These are phyloP conservation scores for Phyto melanocephala DNA, from an alignment of 2,888 invertebrate species.

Conservation along the genomic window DNA sequence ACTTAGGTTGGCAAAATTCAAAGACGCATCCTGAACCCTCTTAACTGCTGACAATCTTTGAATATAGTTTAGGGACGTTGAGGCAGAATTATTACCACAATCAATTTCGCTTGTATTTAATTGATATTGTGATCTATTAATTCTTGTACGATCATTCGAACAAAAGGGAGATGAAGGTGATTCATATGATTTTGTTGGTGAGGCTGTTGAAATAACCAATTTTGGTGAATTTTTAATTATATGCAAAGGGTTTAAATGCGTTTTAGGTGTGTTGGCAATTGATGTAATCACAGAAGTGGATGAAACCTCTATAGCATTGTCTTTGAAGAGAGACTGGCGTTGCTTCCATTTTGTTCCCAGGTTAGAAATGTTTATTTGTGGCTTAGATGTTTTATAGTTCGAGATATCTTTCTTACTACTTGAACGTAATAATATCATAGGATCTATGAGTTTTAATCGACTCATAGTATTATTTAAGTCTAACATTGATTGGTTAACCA, in stretches of 20 bases:
- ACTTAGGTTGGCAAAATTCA: constrained; percentile 74
- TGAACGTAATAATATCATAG: constrained; percentile 73
- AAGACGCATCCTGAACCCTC: constrained; percentile 73
- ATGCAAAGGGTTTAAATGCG: background rate
- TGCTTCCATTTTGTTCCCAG: constrained; percentile 74
- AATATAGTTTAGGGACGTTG: constrained; percentile 28
- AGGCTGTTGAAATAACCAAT: constrained; percentile 39
- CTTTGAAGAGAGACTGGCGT: constrained; percentile 70
- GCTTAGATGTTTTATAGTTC: constrained; percentile 45
- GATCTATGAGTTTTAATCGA: constrained; percentile 74
- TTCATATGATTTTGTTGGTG: constrained; percentile 17
- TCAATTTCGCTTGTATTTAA: constrained; percentile 6
- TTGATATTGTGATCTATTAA: constrained; percentile 65
- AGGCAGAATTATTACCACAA: background rate
- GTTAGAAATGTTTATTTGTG: constrained; percentile 63
- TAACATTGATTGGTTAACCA: constrained; percentile 51
- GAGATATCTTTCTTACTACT: constrained; percentile 70
- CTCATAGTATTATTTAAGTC: constrained; percentile 69
- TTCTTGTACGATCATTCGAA: constrained; percentile 71
- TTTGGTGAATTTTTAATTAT: constrained; percentile 26
- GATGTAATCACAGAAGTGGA: background rate
- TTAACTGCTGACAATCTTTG: constrained; percentile 72
- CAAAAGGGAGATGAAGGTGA: constrained; percentile 70
- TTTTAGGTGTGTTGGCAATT: background rate
- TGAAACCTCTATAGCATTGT: constrained; percentile 63